Conservation (phyloP, 2,113 vertebrate species). For the Myrmophylax atrothorax region DNA sequence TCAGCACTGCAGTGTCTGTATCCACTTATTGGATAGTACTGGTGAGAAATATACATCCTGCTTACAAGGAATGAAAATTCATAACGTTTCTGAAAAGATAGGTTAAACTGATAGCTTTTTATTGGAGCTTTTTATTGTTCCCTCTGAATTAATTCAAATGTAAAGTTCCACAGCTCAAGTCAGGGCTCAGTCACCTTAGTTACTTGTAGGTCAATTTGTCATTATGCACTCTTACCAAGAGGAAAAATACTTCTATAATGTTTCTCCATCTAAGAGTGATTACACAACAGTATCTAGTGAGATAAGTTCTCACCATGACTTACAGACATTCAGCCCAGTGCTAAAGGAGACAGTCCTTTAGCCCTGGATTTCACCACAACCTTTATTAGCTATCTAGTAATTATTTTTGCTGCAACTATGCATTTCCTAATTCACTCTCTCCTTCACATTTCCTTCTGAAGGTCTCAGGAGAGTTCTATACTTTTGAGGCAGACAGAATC, state of each 20-base stretch:
- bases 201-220: background rate
- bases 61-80: background rate
- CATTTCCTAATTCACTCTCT: background rate
- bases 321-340: background rate
- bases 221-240: background rate
- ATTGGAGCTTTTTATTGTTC: background rate
- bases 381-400: background rate
- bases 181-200: background rate
- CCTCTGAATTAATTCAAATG: background rate
- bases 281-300: background rate
- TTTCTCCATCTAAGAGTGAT: background rate
- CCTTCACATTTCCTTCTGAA: background rate
- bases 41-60: background rate
- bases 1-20: background rate
- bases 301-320: background rate
- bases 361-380: background rate
- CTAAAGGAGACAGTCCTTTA: background rate
- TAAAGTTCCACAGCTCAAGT: background rate
- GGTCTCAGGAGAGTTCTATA: accelerated
- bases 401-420: background rate
- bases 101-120: background rate
- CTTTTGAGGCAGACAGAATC: background rate
- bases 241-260: background rate
- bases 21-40: background rate
- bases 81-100: background rate